Evolutionary conservation across 2,113 vertebrate genomes (phyloP).

Genomic region (Callithrix jacchus): DNA sequence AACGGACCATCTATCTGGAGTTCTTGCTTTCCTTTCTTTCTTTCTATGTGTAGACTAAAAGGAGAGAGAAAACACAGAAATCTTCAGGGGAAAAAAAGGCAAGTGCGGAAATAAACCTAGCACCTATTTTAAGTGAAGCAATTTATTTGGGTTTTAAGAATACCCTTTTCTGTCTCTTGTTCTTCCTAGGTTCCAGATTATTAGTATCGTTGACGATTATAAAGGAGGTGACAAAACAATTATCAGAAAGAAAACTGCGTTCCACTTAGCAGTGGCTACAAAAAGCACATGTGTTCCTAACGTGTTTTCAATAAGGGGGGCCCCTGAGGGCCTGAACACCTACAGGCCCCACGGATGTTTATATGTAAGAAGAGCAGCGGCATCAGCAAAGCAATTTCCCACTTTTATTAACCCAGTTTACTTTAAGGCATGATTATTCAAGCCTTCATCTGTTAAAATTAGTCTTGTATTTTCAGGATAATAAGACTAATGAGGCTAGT

Average conservation of each 20-base stretch:
- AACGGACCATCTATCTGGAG: fast-evolving
- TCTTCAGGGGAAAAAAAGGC: not conserved
- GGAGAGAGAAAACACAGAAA: not conserved
- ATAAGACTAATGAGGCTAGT: not conserved
- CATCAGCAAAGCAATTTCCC: not conserved
- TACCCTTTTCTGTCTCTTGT: not conserved
- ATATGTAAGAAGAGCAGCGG: not conserved
- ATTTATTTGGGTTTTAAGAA: not conserved
- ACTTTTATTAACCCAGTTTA: not conserved
- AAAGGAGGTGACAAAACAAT: not conserved
- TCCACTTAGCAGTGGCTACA: too few relatives aligned
- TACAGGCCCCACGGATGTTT: not conserved
- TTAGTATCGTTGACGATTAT: not conserved
- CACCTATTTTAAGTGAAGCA: not conserved
- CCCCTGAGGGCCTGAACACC: not conserved
- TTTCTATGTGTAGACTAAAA: not conserved
- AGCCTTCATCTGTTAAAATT: not conserved
- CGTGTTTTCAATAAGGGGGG: not conserved
- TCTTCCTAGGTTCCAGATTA: not conserved
- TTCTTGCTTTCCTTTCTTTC: not conserved
- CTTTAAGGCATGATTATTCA: slow-evolving; percentile 21
- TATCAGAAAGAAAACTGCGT: not conserved
- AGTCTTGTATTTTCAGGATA: not conserved
- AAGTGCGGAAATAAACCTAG: not conserved
- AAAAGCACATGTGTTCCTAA: not conserved